phyloP scores from a whole-genome alignment of 1,140 invertebrate genomes.

The Hyphantria cunea region DNA sequence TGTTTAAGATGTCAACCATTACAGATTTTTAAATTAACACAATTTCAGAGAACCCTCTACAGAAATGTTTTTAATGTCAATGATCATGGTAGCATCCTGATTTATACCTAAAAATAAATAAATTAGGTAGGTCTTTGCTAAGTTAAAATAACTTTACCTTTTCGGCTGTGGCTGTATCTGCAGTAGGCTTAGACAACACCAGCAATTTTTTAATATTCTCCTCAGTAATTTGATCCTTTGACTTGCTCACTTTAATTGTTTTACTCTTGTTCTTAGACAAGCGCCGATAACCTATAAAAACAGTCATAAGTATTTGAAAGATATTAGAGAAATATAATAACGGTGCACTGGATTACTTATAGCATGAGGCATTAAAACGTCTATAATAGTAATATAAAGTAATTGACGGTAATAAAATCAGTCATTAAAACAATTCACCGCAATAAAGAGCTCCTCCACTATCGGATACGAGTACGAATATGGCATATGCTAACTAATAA shows the following conservation, averaged over 20 bases:
- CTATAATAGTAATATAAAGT: not conserved
- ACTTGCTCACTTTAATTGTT: constrained; percentile 12
- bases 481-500: too few species aligned
- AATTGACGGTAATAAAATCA: not conserved
- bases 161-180: constrained; percentile 48
- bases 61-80: too few species aligned
- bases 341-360: not conserved
- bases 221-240: constrained; percentile 51
- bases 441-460: too few species aligned
- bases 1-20: too few species aligned
- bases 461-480: too few species aligned
- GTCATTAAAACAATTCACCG: too few species aligned
- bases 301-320: not conserved
- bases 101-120: too few species aligned
- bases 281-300: constrained; percentile 6
- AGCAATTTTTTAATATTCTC: constrained; percentile 76
- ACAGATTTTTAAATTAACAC: too few species aligned
- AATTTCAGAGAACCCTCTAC: too few species aligned
- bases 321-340: not conserved
- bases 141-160: constrained; percentile 44
- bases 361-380: not conserved
- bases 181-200: constrained; percentile 54
- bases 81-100: too few species aligned
- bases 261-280: constrained; percentile 19
- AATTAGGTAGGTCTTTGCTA: too few species aligned